These are phyloP conservation scores for Tetrao urogallus DNA, from an alignment of 2,113 vertebrate genomes.

Conservation along the genomic window DNA sequence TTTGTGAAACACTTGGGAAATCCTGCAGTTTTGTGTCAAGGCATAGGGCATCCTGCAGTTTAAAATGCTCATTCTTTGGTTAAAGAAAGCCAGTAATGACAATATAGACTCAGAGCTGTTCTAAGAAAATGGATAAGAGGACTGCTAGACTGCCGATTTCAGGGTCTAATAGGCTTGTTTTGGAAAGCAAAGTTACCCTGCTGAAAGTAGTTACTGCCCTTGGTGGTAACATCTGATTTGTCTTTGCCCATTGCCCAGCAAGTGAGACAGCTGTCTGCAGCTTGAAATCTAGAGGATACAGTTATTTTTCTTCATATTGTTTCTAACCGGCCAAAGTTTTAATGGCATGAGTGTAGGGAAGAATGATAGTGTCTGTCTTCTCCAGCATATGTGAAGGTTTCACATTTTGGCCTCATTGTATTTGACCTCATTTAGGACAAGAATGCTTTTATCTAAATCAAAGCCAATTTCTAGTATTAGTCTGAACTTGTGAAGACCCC, in stretches of 20 bases:
- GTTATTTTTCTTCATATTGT: not conserved
- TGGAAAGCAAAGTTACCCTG: not conserved
- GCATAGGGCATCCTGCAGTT: not conserved
- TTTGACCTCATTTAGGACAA: slow-evolving; percentile 64
- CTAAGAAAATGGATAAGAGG: not conserved
- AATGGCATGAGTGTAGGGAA: not conserved
- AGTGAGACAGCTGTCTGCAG: not conserved
- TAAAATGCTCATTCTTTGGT: not conserved
- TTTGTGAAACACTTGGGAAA: not conserved
- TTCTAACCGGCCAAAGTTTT: not conserved
- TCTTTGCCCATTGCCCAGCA: not conserved
- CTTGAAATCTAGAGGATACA: not conserved
- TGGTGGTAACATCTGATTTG: not conserved
- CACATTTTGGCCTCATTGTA: slow-evolving; percentile 39
- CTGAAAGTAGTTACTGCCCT: not conserved
- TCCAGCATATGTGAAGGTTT: slow-evolving; percentile 50
- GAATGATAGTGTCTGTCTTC: slow-evolving; percentile 39
- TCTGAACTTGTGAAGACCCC: slow-evolving; percentile 66
- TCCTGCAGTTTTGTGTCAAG: not conserved
- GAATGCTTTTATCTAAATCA: slow-evolving; percentile 74
- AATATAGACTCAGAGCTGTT: not conserved
- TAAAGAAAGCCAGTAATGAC: not conserved
- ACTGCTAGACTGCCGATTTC: not conserved
- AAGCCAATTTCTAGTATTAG: slow-evolving; percentile 55
- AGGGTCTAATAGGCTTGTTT: not conserved